Evolutionary conservation across 53 echinoderm and acorn worm species (phyloP).

Genomic region (Temnopleurus reevesii): DNA sequence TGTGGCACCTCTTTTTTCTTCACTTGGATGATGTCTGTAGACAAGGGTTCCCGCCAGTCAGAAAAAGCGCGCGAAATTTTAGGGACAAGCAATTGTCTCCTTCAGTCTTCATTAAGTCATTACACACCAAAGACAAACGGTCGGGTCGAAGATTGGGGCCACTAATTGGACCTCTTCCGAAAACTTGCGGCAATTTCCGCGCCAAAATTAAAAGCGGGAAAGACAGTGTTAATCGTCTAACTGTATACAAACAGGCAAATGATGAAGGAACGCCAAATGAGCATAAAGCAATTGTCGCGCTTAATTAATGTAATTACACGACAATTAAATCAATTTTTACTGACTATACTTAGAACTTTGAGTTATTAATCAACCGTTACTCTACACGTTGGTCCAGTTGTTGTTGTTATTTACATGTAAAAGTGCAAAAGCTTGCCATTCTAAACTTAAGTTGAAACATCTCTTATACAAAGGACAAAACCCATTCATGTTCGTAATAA

Average conservation of each 20-base stretch:
- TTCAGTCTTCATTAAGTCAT: slow-evolving; percentile 22
- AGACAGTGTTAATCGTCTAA: slow-evolving; percentile 33
- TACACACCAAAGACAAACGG: slow-evolving; percentile 37
- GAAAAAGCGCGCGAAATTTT: neutral
- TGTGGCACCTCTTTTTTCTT: too few species aligned
- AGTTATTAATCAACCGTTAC: neutral
- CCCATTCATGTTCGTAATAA: too few species aligned
- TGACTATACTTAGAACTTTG: neutral
- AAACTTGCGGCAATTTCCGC: slow-evolving; percentile 43
- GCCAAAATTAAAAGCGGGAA: slow-evolving; percentile 22
- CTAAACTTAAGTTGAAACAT: too few species aligned
- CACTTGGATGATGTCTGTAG: neutral
- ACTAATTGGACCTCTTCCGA: slow-evolving; percentile 28
- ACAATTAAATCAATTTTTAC: neutral
- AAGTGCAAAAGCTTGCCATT: too few species aligned
- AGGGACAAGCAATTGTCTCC: neutral
- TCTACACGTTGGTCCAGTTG: too few species aligned
- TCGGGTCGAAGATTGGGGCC: neutral
- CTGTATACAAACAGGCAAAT: neutral
- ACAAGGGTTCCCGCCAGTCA: neutral
- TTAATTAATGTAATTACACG: slow-evolving; percentile 16
- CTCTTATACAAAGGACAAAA: too few species aligned
- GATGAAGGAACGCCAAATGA: too few species aligned
- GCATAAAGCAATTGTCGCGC: neutral
- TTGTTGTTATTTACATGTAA: too few species aligned